phyloP scores from a whole-genome alignment of 2,113 vertebrate genomes.

The Calonectris borealis region DNA sequence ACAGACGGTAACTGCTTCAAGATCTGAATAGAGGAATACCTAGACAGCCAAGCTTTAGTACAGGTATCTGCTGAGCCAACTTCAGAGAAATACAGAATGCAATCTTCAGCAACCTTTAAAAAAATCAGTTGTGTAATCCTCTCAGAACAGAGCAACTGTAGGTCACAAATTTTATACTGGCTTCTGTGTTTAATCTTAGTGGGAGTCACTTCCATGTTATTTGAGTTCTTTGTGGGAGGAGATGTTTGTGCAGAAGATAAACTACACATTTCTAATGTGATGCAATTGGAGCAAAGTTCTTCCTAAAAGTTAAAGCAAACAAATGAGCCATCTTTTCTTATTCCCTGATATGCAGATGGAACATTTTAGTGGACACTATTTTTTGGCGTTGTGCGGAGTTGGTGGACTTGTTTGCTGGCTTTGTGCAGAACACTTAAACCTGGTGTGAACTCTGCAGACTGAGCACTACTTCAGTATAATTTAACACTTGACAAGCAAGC shows the following conservation, averaged over 20 bases:
- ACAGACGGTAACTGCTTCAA: neutral
- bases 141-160: neutral
- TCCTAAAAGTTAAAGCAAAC: conserved; percentile 30
- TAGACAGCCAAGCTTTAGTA: neutral
- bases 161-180: neutral
- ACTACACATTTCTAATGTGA: conserved; percentile 9
- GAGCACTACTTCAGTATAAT: neutral
- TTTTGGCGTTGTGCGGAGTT: neutral
- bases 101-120: neutral
- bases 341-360: neutral
- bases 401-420: neutral
- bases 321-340: conserved; percentile 8
- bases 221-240: conserved; percentile 36
- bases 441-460: neutral
- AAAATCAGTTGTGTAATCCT: neutral
- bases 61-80: neutral
- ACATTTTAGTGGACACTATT: neutral
- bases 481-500: neutral
- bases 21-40: neutral
- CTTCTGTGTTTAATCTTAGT: conserved; percentile 22
- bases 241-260: conserved; percentile 47
- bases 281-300: conserved; percentile 27
- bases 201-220: neutral
- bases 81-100: neutral
- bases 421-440: neutral